These are phyloP conservation scores for Patella pellucida DNA, from an alignment of 2,888 invertebrate species.

Conservation along the genomic window DNA sequence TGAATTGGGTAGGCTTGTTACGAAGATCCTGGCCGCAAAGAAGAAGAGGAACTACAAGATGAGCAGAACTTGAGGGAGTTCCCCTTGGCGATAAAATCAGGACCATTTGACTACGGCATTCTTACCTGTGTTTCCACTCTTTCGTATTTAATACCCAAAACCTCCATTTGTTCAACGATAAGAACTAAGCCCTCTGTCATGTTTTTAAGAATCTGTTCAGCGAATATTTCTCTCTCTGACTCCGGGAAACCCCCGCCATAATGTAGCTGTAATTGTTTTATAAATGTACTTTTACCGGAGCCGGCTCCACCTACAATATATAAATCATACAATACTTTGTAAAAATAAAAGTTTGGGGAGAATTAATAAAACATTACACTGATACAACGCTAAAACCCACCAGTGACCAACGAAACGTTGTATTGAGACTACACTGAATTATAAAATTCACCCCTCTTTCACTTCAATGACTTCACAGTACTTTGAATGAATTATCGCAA, in stretches of 20 bases:
- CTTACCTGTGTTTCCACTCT: conserved; percentile 40
- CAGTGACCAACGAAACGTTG: background rate
- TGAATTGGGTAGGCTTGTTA: too few relatives aligned
- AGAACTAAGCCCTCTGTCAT: conserved; percentile 56
- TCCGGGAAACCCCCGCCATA: conserved; percentile 64
- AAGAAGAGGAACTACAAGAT: too few relatives aligned
- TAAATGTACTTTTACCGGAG: conserved; percentile 66
- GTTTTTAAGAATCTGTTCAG: conserved; percentile 57
- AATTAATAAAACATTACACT: background rate
- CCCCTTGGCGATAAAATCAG: too few relatives aligned
- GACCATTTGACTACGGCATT: too few relatives aligned
- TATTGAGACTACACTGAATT: too few relatives aligned
- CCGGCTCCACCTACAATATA: conserved; percentile 56
- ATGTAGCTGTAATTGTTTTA: conserved; percentile 64
- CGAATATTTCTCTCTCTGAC: conserved; percentile 46
- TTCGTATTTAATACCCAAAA: conserved; percentile 44
- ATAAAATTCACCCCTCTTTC: too few relatives aligned
- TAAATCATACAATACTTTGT: background rate
- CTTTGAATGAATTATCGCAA: too few relatives aligned
- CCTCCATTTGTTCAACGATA: conserved; percentile 58
- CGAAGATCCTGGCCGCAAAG: too few relatives aligned
- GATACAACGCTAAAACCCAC: background rate
- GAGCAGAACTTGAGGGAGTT: too few relatives aligned
- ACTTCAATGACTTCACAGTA: too few relatives aligned
- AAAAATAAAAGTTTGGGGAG: background rate